Base-by-base conservation (phyloP, 1,140 invertebrate species). In the Centruroides vittatus region DNA sequence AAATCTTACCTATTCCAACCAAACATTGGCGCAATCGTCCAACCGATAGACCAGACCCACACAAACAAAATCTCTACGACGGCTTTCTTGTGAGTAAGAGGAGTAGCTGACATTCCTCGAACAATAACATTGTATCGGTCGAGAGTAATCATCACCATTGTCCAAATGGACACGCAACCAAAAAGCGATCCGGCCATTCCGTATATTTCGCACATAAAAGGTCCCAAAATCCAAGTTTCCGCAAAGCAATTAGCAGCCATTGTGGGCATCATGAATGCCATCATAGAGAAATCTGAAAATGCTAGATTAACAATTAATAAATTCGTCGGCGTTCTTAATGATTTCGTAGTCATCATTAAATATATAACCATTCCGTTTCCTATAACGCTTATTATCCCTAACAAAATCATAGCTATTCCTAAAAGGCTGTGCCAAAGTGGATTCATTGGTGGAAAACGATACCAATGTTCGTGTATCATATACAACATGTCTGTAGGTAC, bases 301-400 rank as follows among this genome's bases (percentile, higher is more conserved):
- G 89, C 88, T 66, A 93, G 76, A 74, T 93, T 93, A 51, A 91
- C 81, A 10, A 91, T 84, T 46, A 90, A 77, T 59, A 91, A 72
- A 73, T 93, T 93, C 60, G 87, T 87, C 11, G 89, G 88, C 13
- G 86, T 88, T 66, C 86, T 80, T 3, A 91, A 79, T 52, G 76
- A 75, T 74, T 87, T 87, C 1, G 86, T 86, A 5, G 81, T 79
- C 23, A 79, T 78, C 73, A 92, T 93, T 62, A 93, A 87, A 73
- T 87, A 91, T 60, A 92, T 78, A 46, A 93, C 89, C 76, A 91
- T 82, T 36, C 84, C 82, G 69, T 94, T 94, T 60, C 89, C 90
- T 57, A 75, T 59, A n/a, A 86, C 70, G 3, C 84, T 82, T 64
- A 88, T 74, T 35, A 84, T 71, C 13, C 86, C 87, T 57, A 90